Conservation (phyloP, 2,888 invertebrate species). For the Brachyopa scutellaris region DNA sequence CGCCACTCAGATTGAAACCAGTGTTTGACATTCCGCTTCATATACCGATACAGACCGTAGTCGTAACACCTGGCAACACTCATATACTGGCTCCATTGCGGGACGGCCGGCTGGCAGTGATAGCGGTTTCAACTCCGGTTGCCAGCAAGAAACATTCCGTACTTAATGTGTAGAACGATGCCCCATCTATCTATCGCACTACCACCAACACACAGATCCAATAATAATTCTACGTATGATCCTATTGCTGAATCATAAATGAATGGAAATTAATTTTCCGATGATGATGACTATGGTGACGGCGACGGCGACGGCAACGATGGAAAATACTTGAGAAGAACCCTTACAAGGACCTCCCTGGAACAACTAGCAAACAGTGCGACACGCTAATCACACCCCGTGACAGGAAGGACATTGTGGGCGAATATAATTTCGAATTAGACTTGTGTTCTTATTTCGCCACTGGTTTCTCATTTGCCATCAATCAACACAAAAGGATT, state of each 20-base stretch:
- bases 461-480: background rate
- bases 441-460: background rate
- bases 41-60: conserved; percentile 83
- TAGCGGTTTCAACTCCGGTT: conserved; percentile 81
- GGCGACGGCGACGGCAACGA: background rate
- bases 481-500: conserved; percentile 51
- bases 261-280: conserved; percentile 47
- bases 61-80: conserved; percentile 83
- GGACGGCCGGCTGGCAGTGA: conserved; percentile 83
- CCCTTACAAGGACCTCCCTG: conserved; percentile 40
- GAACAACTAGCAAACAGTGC: conserved; percentile 5
- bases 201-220: background rate
- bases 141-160: conserved; percentile 81
- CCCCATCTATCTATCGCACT: conserved; percentile 1
- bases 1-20: conserved; percentile 81
- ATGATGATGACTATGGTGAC: conserved; percentile 38
- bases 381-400: conserved; percentile 30
- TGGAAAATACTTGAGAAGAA: background rate
- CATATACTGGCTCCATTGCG: conserved; percentile 84
- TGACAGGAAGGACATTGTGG: conserved; percentile 36
- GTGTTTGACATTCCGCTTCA: conserved; percentile 83
- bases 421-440: conserved; percentile 36
- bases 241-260: conserved; percentile 22
- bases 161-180: conserved; percentile 78
- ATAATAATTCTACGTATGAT: background rate